phyloP scores from a whole-genome alignment of 2,113 vertebrate species.

The Shinisaurus crocodilurus region DNA sequence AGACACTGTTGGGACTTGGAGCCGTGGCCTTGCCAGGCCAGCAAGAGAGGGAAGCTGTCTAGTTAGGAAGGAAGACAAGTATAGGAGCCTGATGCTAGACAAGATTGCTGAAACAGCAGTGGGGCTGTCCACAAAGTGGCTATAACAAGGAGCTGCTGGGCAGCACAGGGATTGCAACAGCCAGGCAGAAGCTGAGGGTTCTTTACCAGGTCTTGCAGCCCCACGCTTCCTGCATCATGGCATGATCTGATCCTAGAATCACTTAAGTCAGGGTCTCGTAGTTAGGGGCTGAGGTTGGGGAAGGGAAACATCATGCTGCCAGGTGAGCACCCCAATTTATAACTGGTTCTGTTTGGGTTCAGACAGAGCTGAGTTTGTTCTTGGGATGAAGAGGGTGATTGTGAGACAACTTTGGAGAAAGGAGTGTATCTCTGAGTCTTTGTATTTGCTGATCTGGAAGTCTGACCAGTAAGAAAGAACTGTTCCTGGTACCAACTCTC shows the following conservation, averaged over 20 bases:
- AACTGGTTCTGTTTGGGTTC: background rate
- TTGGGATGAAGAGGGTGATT: background rate
- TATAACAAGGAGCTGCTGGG: background rate
- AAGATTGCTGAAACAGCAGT: background rate
- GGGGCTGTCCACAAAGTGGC: background rate
- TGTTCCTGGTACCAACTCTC: background rate
- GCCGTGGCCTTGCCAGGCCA: background rate
- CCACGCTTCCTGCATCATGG: background rate
- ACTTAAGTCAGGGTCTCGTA: background rate
- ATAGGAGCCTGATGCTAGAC: background rate
- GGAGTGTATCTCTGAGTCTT: background rate
- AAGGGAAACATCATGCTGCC: background rate
- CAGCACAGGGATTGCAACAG: background rate
- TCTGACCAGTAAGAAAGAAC: background rate
- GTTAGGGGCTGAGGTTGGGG: background rate
- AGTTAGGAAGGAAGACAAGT: background rate
- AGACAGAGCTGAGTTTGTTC: background rate
- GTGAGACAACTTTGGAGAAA: background rate
- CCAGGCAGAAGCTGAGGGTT: background rate
- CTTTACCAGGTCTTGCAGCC: background rate
- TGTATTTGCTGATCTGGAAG: background rate
- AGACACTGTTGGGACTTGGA: background rate
- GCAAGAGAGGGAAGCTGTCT: background rate
- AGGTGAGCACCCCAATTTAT: background rate
- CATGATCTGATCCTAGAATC: background rate